Conservation (phyloP, 2,797 vertebrate species). For the Nothura maculosa region DNA sequence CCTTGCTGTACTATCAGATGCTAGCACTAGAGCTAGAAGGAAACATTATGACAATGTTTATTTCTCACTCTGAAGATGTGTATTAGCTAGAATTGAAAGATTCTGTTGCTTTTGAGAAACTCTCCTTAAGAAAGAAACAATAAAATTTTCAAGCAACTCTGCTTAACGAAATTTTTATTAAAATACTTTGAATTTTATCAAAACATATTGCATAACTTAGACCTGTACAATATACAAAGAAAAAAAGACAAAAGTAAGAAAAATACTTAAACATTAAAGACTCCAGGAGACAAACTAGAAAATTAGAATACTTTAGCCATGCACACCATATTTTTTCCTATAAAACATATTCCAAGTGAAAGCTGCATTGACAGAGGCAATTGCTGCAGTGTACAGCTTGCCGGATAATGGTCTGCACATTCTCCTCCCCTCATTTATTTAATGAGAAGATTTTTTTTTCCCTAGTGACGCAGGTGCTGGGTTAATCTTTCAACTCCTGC, state of each 20-base stretch:
- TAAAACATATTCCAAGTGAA: background rate
- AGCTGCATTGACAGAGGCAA: background rate
- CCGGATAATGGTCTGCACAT: background rate
- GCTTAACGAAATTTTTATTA: background rate
- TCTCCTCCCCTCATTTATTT: constrained; percentile 30
- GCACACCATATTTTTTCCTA: background rate
- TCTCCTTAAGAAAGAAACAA: background rate
- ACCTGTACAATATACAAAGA: background rate
- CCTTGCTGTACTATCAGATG: background rate
- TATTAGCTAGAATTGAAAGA: background rate
- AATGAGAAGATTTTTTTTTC: background rate
- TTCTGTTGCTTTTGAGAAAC: background rate
- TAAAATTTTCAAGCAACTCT: background rate
- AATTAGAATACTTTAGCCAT: background rate
- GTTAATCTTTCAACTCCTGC: constrained; percentile 35
- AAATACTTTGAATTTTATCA: background rate
- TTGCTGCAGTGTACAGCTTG: background rate
- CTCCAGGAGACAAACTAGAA: background rate
- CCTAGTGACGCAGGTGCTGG: background rate
- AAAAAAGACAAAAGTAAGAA: background rate
- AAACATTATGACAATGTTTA: background rate
- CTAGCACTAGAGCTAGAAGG: background rate
- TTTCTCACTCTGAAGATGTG: background rate
- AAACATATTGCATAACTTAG: background rate
- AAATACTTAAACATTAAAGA: background rate